A percentile compares a stretch with the other conserved stretches of the same genome.
Evolutionary conservation across 2,888 invertebrate genomes (phyloP).

Genomic region (Branchipolynoe longqiensis): DNA sequence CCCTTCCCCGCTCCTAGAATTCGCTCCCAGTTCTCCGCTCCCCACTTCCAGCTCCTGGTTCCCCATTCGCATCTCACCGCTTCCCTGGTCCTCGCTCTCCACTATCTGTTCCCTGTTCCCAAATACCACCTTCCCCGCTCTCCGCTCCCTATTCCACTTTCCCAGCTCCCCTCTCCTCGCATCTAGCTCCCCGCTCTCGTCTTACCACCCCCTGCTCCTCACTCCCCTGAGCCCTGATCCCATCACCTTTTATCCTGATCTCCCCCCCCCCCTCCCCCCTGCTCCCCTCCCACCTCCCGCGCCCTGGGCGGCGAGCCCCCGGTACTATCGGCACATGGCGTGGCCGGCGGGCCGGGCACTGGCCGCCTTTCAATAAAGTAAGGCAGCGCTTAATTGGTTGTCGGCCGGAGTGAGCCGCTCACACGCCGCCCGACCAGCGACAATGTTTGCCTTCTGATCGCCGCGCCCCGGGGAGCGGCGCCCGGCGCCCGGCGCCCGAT

Average conservation of each 20-base stretch:
- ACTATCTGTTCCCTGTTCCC: too few relatives aligned
- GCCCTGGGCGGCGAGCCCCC: neutral
- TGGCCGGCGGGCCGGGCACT: neutral
- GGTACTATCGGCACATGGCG: conserved; percentile 16
- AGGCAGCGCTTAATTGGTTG: conserved; percentile 44
- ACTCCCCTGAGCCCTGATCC: neutral
- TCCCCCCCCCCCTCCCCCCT: neutral
- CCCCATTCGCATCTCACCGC: too few relatives aligned
- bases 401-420: neutral
- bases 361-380: conserved; percentile 42
- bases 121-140: too few relatives aligned
- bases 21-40: too few relatives aligned
- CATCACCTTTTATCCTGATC: neutral
- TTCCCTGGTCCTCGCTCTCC: too few relatives aligned
- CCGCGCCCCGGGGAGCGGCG: too few relatives aligned
- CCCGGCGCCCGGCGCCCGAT: neutral
- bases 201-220: too few relatives aligned
- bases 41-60: too few relatives aligned
- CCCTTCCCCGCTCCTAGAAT: neutral
- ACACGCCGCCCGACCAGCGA: conserved; percentile 5
- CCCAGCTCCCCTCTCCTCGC: too few relatives aligned
- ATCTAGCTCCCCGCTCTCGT: too few relatives aligned
- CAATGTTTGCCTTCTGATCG: conserved; percentile 36
- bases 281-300: neutral
- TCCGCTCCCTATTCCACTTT: too few relatives aligned